Evolutionary conservation across 2,888 invertebrate genomes (phyloP), one percentile per base, ranked within the genome.

Genomic region (Ormyrus labotus): DNA sequence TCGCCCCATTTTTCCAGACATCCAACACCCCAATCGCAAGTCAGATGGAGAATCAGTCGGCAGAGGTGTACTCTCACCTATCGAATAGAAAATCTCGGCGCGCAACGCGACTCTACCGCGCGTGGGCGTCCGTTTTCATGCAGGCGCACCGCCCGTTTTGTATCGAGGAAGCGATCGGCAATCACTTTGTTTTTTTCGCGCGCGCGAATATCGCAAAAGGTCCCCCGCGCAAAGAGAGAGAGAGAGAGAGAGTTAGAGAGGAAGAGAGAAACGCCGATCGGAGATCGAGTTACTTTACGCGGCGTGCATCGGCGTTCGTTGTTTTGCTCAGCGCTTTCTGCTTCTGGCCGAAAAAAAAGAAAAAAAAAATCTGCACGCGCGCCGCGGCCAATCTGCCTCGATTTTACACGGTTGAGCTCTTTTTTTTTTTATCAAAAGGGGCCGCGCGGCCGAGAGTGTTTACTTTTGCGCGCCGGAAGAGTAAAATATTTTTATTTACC

Each of bases 401-500:
- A 74, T 57, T 65, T 65, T 19, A 19, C 9, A 5, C 57, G 57
- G 69, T 77, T 70, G 64, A 77, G 45, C 13, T 13, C 13, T 13
- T 13, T 13, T 13, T 13, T 13, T 50, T 77, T 77, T 69, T 63
- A 76, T 77, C 48, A 50, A 7, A 57, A 19, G 48, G 50, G 3
- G 45, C 1, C 1, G 19, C 19, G 19, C 19, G 19, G 19, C 19
- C 19, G 58, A 47, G 50, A 9, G 11, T 51, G 63, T 72, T 53
- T 19, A 67, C 60, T 45, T 65, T 48, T 50, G 2, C 19, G 19
- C 19, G 19, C 55, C 58, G 19, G 60, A 60, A 60, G 34, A 13
- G 58, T 48, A 57, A 57, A 69, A 47, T 48, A 47, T 58, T 69
- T 19, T 69, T 69, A 47, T 58, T 69, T 13, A 57, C 57, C n/a